Percentiles rank a stretch among this genome's conserved stretches.
phyloP scores from a whole-genome alignment of 2,888 invertebrate species.

The Lepidonotus clava region DNA sequence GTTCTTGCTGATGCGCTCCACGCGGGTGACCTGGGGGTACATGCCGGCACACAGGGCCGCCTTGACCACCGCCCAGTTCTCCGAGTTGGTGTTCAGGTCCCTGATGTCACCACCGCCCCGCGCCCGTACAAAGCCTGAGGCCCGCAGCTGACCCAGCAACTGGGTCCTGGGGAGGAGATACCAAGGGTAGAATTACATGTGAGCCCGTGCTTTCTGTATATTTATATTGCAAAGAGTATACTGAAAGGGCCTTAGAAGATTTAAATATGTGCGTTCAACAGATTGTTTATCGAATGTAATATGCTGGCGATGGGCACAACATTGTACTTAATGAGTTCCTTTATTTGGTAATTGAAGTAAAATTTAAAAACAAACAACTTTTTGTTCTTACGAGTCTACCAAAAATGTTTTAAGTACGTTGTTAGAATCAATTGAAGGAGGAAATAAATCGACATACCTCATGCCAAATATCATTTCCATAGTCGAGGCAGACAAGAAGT shows the following conservation, averaged over 20 bases:
- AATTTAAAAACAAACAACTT: too few species aligned
- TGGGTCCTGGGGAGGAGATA: conserved; percentile 83
- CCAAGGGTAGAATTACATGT: background rate
- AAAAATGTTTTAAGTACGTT: too few species aligned
- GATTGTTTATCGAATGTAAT: too few species aligned
- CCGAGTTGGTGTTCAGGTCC: conserved; percentile 90
- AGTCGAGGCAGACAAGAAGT: conserved; percentile 88
- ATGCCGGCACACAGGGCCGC: conserved; percentile 92
- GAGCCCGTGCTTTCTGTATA: too few species aligned
- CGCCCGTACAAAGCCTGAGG: conserved; percentile 87
- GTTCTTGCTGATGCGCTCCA: conserved; percentile 81
- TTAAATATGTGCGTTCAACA: too few species aligned
- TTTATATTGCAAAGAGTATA: too few species aligned
- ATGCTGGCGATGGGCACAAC: too few species aligned
- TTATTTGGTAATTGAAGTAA: too few species aligned
- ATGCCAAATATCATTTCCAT: conserved; percentile 95
- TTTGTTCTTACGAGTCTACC: too few species aligned
- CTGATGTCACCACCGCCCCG: conserved; percentile 84
- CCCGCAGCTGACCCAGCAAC: conserved; percentile 89
- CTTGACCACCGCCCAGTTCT: conserved; percentile 94
- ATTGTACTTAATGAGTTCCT: too few species aligned
- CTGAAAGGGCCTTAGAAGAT: too few species aligned
- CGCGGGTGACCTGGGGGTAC: conserved; percentile 92
- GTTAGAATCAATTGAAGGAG: too few species aligned
- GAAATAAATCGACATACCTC: conserved; percentile 81